Conservation (phyloP, 1,140 invertebrate species). For the Drosophila lini region DNA sequence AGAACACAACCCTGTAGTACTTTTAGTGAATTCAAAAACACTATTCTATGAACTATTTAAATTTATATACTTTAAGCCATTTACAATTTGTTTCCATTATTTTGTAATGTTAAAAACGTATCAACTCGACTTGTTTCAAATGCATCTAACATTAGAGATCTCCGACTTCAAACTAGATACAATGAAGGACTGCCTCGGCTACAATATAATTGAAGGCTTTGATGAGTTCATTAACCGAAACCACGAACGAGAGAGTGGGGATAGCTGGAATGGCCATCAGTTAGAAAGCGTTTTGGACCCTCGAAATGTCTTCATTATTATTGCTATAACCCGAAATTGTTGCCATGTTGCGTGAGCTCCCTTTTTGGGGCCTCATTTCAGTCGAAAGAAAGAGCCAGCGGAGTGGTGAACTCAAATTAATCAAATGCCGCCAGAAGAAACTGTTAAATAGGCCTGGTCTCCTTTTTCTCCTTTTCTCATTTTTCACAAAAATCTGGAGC, state of each 20-base stretch:
- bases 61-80: neutral
- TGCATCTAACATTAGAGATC: neutral
- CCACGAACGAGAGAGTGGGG: conserved; percentile 41
- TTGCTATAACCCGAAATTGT: conserved; percentile 18
- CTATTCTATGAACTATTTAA: neutral
- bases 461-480: conserved; percentile 35
- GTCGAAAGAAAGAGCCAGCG: conserved; percentile 48
- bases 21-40: neutral
- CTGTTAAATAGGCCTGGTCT: conserved; percentile 40
- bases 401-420: conserved; percentile 59
- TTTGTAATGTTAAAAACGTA: neutral
- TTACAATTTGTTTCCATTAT: neutral
- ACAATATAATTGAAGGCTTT: conserved; percentile 36
- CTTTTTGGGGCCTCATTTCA: conserved; percentile 21
- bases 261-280: conserved; percentile 54
- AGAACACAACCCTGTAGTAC: too few relatives aligned
- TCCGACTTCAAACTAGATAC: conserved; percentile 14
- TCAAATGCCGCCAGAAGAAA: conserved; percentile 57
- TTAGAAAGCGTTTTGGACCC: conserved; percentile 66
- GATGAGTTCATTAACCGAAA: conserved; percentile 54
- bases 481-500: conserved; percentile 67
- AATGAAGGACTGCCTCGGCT: conserved; percentile 21
- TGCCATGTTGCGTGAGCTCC: conserved; percentile 22
- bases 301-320: conserved; percentile 73
- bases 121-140: neutral